phyloP scores from a whole-genome alignment of 53 echinoderm and acorn worm genomes.

The Pentamera pediparva region DNA sequence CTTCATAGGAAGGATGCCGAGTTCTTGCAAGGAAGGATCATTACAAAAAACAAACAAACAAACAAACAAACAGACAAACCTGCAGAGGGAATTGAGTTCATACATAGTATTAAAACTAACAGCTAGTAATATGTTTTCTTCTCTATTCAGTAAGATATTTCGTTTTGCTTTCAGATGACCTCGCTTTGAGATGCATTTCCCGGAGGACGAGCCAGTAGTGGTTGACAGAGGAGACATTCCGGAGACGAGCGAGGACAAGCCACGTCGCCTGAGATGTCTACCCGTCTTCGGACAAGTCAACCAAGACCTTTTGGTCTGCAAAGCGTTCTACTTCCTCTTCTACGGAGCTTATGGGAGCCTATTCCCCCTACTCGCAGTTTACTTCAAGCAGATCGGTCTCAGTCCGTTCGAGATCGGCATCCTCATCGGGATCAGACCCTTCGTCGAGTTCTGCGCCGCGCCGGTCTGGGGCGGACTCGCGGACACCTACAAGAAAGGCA shows the following conservation, averaged over 20 bases:
- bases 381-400: constrained; percentile 91
- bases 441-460: constrained; percentile 95
- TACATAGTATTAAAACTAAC: too few relatives aligned
- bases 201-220: constrained; percentile 78
- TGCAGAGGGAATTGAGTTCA: too few relatives aligned
- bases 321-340: constrained; percentile 83
- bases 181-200: constrained; percentile 63
- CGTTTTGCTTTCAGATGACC: not conserved
- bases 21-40: too few relatives aligned
- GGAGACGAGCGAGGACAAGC: constrained; percentile 27
- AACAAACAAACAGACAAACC: too few relatives aligned
- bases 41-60: too few relatives aligned
- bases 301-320: constrained; percentile 74
- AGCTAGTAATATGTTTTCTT: too few relatives aligned
- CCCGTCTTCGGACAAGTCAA: constrained; percentile 56
- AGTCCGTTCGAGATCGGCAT: constrained; percentile 74
- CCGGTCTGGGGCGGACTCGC: constrained; percentile 95
- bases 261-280: constrained; percentile 38
- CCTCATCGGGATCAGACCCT: constrained; percentile 79
- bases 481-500: constrained; percentile 87
- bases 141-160: too few relatives aligned
- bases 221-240: constrained; percentile 67
- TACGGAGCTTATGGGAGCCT: constrained; percentile 91
- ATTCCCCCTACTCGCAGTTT: constrained; percentile 84
- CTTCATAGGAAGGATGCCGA: too few relatives aligned